A percentile compares a stretch with the other conserved stretches of the same genome.
Evolutionary conservation across 2,888 invertebrate genomes (phyloP).

Genomic region (Biston betularia): DNA sequence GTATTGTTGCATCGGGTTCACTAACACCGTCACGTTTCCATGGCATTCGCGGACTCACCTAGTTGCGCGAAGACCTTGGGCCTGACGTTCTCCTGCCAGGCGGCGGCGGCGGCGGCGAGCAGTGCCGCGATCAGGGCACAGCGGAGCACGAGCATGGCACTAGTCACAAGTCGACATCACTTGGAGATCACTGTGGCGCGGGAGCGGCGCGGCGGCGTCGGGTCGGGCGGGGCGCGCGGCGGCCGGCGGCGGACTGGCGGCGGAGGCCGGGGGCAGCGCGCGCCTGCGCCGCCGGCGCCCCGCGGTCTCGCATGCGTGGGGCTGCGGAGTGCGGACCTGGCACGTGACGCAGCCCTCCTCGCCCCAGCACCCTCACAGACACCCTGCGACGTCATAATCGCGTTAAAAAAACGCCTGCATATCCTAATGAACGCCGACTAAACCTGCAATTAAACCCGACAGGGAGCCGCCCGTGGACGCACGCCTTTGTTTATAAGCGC

Average conservation of each 20-base stretch:
- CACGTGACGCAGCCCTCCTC: conserved; percentile 86
- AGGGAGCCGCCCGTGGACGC: conserved; percentile 62
- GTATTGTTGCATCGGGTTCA: conserved; percentile 72
- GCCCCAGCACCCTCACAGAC: conserved; percentile 71
- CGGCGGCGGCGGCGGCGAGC: conserved; percentile 86
- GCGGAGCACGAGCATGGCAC: conserved; percentile 84
- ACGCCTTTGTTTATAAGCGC: conserved; percentile 71
- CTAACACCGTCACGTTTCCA: conserved; percentile 64
- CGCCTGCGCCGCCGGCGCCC: conserved; percentile 80
- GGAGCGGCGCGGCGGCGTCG: conserved; percentile 39
- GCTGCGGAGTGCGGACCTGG: conserved; percentile 84
- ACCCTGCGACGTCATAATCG: conserved; percentile 83
- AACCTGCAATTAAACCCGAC: conserved; percentile 79
- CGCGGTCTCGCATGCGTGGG: conserved; percentile 85
- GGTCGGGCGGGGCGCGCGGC: conserved; percentile 72
- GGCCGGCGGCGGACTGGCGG: conserved; percentile 84
- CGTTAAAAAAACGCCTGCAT: conserved; percentile 83
- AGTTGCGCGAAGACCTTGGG: conserved; percentile 97
- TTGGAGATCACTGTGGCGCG: conserved; percentile 77
- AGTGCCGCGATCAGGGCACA: conserved; percentile 83
- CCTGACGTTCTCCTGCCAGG: conserved; percentile 96
- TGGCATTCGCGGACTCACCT: conserved; percentile 88
- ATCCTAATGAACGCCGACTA: conserved; percentile 81
- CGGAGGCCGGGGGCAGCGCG: conserved; percentile 78
- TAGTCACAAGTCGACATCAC: conserved; percentile 85